phyloP scores from a whole-genome alignment of 2,113 vertebrate species.

The Labeo catla region DNA sequence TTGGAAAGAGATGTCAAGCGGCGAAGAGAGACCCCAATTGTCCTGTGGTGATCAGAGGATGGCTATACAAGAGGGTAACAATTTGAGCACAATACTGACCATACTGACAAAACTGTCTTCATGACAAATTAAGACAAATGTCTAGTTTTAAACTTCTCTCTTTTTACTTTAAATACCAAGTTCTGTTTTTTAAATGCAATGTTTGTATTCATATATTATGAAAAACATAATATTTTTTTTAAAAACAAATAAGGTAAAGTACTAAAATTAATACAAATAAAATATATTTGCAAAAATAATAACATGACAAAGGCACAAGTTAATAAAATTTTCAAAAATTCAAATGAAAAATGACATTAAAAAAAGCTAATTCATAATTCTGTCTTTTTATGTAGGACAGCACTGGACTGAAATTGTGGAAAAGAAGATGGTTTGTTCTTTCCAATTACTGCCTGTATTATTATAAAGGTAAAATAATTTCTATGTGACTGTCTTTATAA shows the following conservation, averaged over 20 bases:
- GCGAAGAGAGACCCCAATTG: slow-evolving; percentile 87
- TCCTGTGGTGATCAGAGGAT: slow-evolving; percentile 86
- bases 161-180: not conserved
- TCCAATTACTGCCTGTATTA: slow-evolving; percentile 91
- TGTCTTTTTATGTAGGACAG: slow-evolving; percentile 79
- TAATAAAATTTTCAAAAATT: too few relatives aligned
- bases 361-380: too few relatives aligned
- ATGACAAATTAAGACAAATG: not conserved
- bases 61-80: slow-evolving; percentile 89
- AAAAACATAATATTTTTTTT: not conserved
- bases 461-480: slow-evolving; percentile 71
- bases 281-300: too few relatives aligned
- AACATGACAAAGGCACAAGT: too few relatives aligned
- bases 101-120: too few relatives aligned
- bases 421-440: slow-evolving; percentile 91
- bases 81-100: not conserved
- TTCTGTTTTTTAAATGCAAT: not conserved
- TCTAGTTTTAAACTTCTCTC: not conserved
- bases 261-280: too few relatives aligned
- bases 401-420: slow-evolving; percentile 88
- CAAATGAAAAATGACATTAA: too few relatives aligned
- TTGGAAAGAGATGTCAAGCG: slow-evolving; percentile 85
- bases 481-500: not conserved
- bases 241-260: too few relatives aligned
- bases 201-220: not conserved